Evolutionary conservation across 1,140 invertebrate genomes (phyloP), one percentile per base, ranked within the genome.

Genomic region (Bombus sylvicola): DNA sequence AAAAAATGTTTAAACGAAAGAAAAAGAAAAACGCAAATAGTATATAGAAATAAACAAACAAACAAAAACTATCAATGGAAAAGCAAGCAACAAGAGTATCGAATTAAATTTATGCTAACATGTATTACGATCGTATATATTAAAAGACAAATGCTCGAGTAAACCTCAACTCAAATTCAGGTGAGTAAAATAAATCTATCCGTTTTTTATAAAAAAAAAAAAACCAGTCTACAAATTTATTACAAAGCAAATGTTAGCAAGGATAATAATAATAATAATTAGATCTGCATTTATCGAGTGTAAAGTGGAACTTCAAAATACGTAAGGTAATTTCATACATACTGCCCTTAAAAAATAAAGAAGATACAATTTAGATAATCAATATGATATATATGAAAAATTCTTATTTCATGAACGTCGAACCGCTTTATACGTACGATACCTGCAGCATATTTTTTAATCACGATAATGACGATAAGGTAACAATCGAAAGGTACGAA

Each of bases 131-230:
- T 87, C 62, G 43, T 84, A 87, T 91, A 81, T 89, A 88, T 89
- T 89, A 86, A 87, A 90, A 89, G 76, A 90, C 87, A 93, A 94
- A 93, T 91, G 92, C 88, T 93, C 93, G 93, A 93, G 93, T 92
- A 93, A 88, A 93, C 93, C 91, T 91, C 94, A 93, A 92, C 92
- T 84, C 90, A 90, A 91, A 87, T 81, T 91, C 93, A 94, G 93
- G 93, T 94, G 94, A 94, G 93, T 94, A 94, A 94, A 92, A 93
- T 90, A 89, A 93, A 94, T 94, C 88, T 93, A 92, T 93, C 89
- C 88, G 91, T 94, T 93, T 90, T 92, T 92, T 92, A 59, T 72
- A 83, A 89, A 37, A 66, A 34, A 66, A 34, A 34, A 88, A 77
- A 68, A 81, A 74, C 53, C 47, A 83, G 81, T 28, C 39, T 89